Percentiles rank a stretch among this genome's conserved stretches.
These are phyloP conservation scores for Arizona elegans DNA, from an alignment of 2,113 vertebrate genomes.

Conservation along the genomic window DNA sequence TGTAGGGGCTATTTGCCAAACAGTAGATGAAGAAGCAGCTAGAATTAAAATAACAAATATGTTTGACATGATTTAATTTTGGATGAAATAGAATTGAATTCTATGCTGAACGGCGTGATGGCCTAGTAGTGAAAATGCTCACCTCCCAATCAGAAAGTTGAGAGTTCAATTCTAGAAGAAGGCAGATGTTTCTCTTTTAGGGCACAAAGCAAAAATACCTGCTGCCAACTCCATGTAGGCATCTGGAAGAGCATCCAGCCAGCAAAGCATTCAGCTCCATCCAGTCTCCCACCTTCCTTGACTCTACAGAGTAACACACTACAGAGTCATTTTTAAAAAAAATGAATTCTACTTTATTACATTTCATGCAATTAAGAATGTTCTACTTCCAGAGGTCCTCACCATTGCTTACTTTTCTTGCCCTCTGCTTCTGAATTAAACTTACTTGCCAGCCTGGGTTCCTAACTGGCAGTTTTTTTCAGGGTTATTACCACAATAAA, in stretches of 20 bases:
- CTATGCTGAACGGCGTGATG: background rate
- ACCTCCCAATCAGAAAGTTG: background rate
- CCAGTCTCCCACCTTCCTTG: background rate
- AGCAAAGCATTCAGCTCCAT: background rate
- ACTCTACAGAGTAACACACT: background rate
- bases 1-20: background rate
- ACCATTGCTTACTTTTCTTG: background rate
- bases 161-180: background rate
- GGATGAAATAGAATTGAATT: background rate
- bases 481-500: background rate
- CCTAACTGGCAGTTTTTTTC: background rate
- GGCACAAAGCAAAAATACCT: background rate
- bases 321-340: background rate
- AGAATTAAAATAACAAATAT: background rate
- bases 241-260: background rate
- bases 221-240: background rate
- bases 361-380: background rate
- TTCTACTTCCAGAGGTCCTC: background rate
- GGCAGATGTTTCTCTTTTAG: background rate
- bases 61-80: background rate
- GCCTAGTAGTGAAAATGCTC: background rate
- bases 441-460: background rate
- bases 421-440: background rate
- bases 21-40: background rate
- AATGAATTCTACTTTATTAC: background rate